Base-by-base conservation (phyloP, 1,140 invertebrate genomes). In the Solen grandis region DNA sequence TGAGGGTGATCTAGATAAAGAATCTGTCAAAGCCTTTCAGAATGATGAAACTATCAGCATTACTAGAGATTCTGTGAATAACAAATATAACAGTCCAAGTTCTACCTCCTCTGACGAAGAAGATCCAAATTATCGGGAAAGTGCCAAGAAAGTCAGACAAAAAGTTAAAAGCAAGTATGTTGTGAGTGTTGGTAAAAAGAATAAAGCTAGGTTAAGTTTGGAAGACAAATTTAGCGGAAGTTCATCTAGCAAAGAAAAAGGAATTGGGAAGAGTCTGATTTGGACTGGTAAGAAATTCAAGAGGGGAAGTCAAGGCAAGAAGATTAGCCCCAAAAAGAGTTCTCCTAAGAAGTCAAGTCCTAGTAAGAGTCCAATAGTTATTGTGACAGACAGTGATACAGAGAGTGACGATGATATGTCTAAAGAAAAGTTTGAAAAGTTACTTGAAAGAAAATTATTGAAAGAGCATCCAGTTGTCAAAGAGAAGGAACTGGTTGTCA, bases 381-480 rank as follows among this genome's bases (percentile, higher is more conserved):
- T 78, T 29, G 2, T 78, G 16, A 78, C 65, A 27, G 75, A 78
- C n/a, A 78, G 65, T 66, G 75, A 78, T 0, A 59, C 75, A n/a
- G 36, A 29, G 10, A 38, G 22, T 68, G 63, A 68, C 29, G 29
- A 38, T 13, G 35, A 38, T 3, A 38, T 50, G 5, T 22, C 22
- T 68, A 66, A 69, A 0, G 65, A 69, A 29, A 27, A 33, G 8
- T 50, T 77, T 10, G 41, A 69, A 27, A 19, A 46, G 19, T 46
- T 46, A 19, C 8, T 8, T 8, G 41, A 10, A 46, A 46, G 19
- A 19, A 46, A 46, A 46, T 8, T 8, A 10, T 8, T 19, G 19
- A 8, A 10, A 46, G 41, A 46, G 8, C 8, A 8, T 46, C 19
- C 41, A 10, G 41, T n/a, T n/a, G n/a, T n/a, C n/a, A n/a, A n/a